Conservation (phyloP, 2,797 vertebrate species). For the Myotis vivesi region DNA sequence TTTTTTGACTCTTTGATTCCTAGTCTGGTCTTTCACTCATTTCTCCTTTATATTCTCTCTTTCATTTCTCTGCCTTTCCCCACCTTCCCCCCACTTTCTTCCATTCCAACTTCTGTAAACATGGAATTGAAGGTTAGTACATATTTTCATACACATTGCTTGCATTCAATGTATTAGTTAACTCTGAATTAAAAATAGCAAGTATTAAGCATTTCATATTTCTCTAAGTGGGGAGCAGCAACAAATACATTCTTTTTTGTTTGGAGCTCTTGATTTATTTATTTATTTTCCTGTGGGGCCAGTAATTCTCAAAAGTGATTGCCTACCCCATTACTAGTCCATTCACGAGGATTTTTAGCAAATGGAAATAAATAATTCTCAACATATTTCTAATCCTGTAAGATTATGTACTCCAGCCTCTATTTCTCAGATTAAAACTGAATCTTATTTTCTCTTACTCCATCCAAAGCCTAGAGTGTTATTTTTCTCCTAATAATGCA, state of each 20-base stretch:
- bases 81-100: neutral
- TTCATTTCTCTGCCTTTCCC: neutral
- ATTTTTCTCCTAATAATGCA: constrained; percentile 11
- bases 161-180: constrained; percentile 21
- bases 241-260: constrained; percentile 17
- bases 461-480: neutral
- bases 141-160: neutral
- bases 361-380: constrained; percentile 10
- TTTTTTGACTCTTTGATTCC: neutral
- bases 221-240: neutral
- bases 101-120: neutral
- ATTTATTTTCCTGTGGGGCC: neutral
- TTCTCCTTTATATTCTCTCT: neutral
- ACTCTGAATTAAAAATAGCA: constrained; percentile 41
- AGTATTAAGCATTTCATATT: constrained; percentile 42
- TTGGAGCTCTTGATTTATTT: neutral
- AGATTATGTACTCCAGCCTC: constrained; percentile 2
- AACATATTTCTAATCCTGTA: constrained; percentile 30
- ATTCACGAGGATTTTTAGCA: constrained; percentile 42
- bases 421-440: neutral
- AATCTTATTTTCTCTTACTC: constrained; percentile 43
- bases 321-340: neutral
- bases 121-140: neutral
- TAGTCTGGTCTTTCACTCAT: neutral
- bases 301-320: constrained; percentile 52